These are phyloP conservation scores for Cheilosia pagana DNA, from an alignment of 2,888 invertebrate species.

Conservation along the genomic window DNA sequence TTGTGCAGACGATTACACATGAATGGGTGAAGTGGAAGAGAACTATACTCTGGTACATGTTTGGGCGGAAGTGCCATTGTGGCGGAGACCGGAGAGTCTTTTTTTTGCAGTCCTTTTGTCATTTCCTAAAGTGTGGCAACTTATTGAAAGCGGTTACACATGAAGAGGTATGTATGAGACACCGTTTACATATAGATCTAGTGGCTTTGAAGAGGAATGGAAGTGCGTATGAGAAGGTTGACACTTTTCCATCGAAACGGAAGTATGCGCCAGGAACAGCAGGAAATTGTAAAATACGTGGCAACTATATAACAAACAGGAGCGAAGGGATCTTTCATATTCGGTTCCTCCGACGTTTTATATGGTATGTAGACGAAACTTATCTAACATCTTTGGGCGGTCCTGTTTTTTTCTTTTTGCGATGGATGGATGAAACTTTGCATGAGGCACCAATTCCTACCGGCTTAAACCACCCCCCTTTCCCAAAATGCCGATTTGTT, in stretches of 20 bases:
- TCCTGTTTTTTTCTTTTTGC: no score
- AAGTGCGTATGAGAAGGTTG: neutral
- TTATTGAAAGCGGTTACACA: slow-evolving; percentile 43
- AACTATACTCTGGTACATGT: neutral
- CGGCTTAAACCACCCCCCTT: no score
- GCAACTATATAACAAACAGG: neutral
- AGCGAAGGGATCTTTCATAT: neutral
- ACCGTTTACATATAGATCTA: neutral
- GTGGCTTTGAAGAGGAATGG: neutral
- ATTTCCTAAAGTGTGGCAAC: slow-evolving; percentile 28
- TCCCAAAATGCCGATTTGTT: no score
- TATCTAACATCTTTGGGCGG: no score
- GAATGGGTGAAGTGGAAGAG: slow-evolving; percentile 19
- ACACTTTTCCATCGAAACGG: neutral
- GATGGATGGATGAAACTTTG: no score
- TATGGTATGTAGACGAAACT: no score
- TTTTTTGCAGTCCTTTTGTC: slow-evolving; percentile 39
- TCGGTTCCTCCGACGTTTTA: no score
- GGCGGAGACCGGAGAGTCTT: neutral
- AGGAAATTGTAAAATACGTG: neutral
- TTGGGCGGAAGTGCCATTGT: slow-evolving; percentile 35
- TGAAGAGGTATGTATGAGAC: slow-evolving; percentile 16
- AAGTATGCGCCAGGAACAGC: neutral
- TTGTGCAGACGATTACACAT: slow-evolving; percentile 61
- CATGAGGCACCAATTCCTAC: no score